Evolutionary conservation across 2,113 vertebrate species (phyloP).

Genomic region (Burhinus oedicnemus): DNA sequence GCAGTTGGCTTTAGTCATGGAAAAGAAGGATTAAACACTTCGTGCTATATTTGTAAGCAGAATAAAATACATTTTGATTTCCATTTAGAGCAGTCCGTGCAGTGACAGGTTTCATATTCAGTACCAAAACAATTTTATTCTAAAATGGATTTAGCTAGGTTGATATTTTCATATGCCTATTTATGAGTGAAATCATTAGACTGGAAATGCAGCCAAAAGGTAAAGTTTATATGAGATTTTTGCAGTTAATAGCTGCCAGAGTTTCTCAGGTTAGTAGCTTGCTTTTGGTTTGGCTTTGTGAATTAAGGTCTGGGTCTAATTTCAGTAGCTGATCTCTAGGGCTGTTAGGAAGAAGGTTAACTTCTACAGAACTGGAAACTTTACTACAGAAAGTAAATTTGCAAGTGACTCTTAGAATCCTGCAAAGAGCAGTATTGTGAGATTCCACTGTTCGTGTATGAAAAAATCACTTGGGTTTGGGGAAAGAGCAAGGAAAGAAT

Average conservation of each 20-base stretch:
- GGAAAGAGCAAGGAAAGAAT: not conserved
- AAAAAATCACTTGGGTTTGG: not conserved
- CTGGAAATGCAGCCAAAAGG: not conserved
- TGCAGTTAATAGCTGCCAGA: not conserved
- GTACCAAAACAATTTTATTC: not conserved
- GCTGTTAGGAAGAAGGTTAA: not conserved
- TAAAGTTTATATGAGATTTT: not conserved
- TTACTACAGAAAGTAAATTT: not conserved
- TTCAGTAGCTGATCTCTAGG: not conserved
- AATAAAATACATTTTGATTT: conserved; percentile 43
- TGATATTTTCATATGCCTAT: not conserved
- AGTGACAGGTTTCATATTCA: not conserved
- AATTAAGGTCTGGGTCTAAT: not conserved
- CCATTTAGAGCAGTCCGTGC: conserved; percentile 1
- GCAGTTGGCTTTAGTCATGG: conserved; percentile 26
- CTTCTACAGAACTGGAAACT: not conserved
- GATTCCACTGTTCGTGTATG: not conserved
- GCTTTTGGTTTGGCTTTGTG: not conserved
- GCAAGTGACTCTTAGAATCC: not conserved
- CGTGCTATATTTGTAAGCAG: conserved; percentile 53
- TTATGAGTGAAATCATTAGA: not conserved
- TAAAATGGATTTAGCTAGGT: not conserved
- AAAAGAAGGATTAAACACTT: conserved; percentile 55
- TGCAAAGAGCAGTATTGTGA: not conserved
- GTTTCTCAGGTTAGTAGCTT: not conserved